Evolutionary conservation across 1,140 invertebrate genomes (phyloP).

Genomic region (Drosophila suzukii): DNA sequence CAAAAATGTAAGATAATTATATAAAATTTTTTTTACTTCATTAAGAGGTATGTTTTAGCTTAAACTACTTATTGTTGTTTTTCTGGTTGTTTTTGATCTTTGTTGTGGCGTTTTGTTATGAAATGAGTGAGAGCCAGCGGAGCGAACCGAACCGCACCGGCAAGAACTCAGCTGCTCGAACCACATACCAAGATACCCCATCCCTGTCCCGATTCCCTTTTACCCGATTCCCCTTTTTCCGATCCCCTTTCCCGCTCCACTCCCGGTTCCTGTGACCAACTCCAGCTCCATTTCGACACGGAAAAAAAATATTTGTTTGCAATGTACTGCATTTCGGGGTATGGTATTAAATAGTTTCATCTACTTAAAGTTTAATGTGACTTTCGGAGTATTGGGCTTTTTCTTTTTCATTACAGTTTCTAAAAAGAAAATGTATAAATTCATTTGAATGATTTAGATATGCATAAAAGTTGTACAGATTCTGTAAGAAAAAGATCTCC

Average conservation of each 20-base stretch:
- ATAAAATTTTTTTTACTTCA: too few relatives aligned
- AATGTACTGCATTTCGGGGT: too few relatives aligned
- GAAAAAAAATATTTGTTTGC: not conserved
- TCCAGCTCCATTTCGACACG: constrained; percentile 23
- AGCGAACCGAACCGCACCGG: constrained; percentile 54
- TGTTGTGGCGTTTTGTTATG: constrained; percentile 64
- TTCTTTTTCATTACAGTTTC: too few relatives aligned
- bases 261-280: constrained; percentile 15
- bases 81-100: constrained; percentile 43
- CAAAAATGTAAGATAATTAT: too few relatives aligned
- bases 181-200: constrained; percentile 52
- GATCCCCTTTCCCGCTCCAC: not conserved
- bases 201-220: constrained; percentile 1
- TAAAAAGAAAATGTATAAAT: too few relatives aligned
- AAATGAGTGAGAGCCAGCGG: constrained; percentile 63
- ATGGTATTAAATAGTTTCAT: too few relatives aligned
- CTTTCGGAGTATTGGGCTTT: too few relatives aligned
- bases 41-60: not conserved
- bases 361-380: too few relatives aligned
- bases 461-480: too few relatives aligned
- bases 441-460: too few relatives aligned
- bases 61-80: not conserved
- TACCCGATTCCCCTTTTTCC: constrained; percentile 12
- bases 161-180: constrained; percentile 64
- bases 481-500: too few relatives aligned